These are phyloP conservation scores for Podarcis lilfordi DNA, from an alignment of 2,797 vertebrate species.

Conservation along the genomic window DNA sequence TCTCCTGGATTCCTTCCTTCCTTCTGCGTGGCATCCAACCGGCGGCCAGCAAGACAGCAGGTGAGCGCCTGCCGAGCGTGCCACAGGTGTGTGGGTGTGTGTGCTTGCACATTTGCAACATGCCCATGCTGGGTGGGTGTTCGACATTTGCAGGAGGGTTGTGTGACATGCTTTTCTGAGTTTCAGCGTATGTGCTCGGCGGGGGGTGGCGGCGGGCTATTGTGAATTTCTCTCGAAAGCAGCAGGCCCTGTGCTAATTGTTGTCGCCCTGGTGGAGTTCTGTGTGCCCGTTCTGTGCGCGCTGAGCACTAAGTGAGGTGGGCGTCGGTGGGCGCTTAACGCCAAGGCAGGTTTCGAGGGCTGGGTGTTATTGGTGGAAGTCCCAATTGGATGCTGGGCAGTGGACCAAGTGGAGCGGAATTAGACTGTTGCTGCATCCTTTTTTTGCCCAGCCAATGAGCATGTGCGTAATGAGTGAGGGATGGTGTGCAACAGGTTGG, in stretches of 20 bases:
- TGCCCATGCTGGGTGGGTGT: not conserved
- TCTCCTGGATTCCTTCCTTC: not conserved
- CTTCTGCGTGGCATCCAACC: not conserved
- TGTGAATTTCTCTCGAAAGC: not conserved
- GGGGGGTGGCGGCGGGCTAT: not conserved
- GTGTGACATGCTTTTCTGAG: not conserved
- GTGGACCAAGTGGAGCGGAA: not conserved
- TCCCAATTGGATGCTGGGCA: not conserved
- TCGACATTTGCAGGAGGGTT: not conserved
- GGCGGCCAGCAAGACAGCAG: not conserved
- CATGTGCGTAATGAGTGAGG: not conserved
- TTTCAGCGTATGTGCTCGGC: not conserved
- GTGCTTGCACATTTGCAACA: not conserved
- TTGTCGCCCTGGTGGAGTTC: not conserved
- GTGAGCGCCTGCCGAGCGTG: not conserved
- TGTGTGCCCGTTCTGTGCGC: no score
- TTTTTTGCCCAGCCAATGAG: not conserved
- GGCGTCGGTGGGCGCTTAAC: not conserved
- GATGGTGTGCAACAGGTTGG: not conserved
- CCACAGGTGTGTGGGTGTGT: conserved; percentile 5
- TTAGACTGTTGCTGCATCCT: not conserved
- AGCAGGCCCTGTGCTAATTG: no score
- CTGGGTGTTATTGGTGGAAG: not conserved
- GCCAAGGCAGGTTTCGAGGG: not conserved
- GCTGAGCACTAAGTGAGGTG: not conserved